Evolutionary conservation across 2,113 vertebrate genomes (phyloP).

Genomic region (Struthio camelus): DNA sequence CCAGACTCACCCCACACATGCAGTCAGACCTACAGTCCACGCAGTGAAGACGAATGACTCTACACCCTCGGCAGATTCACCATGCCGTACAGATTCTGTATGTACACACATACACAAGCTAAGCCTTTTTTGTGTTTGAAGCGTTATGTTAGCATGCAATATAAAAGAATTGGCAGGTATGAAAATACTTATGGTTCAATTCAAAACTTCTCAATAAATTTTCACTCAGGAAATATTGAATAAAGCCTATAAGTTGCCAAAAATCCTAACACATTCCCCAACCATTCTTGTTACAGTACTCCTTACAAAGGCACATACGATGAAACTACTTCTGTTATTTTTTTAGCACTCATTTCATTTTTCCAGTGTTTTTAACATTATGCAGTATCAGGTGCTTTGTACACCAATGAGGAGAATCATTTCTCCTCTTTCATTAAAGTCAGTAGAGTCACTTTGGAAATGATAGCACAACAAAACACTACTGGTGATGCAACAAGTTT

Average conservation of each 20-base stretch:
- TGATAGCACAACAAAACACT: not conserved
- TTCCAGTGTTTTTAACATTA: not conserved
- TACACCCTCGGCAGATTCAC: not conserved
- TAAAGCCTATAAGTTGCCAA: not conserved
- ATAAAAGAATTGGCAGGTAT: not conserved
- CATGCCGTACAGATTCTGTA: not conserved
- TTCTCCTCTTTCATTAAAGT: not conserved
- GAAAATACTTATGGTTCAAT: not conserved
- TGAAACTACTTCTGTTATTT: not conserved
- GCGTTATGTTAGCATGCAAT: rapidly evolving
- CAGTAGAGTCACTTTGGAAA: not conserved
- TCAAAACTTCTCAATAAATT: not conserved
- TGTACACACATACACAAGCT: not conserved
- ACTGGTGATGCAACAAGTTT: not conserved
- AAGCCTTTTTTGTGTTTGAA: not conserved
- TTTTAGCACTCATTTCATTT: not conserved
- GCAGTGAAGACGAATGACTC: not conserved
- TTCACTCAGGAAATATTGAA: not conserved
- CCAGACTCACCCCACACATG: rapidly evolving
- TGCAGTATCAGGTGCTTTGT: rapidly evolving
- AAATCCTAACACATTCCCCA: not conserved
- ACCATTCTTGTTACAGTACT: not conserved
- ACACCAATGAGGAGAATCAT: not conserved
- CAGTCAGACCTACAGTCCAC: not conserved
- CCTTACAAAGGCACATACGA: not conserved